Base-by-base conservation (phyloP, 2,888 invertebrate species). In the Pseudeuparius sepicola region DNA sequence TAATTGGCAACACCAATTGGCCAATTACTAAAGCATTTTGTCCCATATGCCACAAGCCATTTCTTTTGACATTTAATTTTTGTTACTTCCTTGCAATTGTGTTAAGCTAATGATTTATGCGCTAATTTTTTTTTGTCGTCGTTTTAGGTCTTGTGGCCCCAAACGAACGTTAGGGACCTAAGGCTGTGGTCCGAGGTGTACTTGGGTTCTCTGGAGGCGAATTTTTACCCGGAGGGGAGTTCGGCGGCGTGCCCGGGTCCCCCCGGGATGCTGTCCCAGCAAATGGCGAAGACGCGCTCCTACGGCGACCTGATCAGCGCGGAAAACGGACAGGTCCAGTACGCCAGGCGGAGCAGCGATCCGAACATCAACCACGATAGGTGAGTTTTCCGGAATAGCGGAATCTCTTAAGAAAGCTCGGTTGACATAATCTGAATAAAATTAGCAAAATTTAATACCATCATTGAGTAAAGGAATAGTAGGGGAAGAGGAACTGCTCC, bases 171-270 rank as follows among this genome's bases (percentile, higher is more conserved):
- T 34, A 75, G 89, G 36, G 80, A 85, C 53, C 69, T 93, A 56
- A 70, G 70, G 36, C 68, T 92, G 48, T 94, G 93, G 93, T 71
- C 75, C 44, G 83, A 82, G 47, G 76, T 93, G 43, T 92, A 89
- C 67, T 69, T 85, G 49, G 83, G 82, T 30, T 60, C 61, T 2
- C 47, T 56, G 48, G 61, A 59, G 44, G 49, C 48, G n/a, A 53
- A 56, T 45, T 53, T 50, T 31, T 51, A 44, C 34, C 40, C 47
- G 1, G 55, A 56, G 29, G 55, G 54, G 27, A 59, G 61, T 42
- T 49, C 56, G 4, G 14, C 11, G 13, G 47, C 52, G 27, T 49
- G 47, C 52, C 53, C 47, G 45, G 56, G 56, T 45, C 56, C 60
- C n/a, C 51, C 61, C 48, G 74, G 73, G 38, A 51, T 27, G 6